Evolutionary conservation across 2,888 invertebrate genomes (phyloP), one percentile per base, ranked within the genome.

Genomic region (Athetis lepigone): DNA sequence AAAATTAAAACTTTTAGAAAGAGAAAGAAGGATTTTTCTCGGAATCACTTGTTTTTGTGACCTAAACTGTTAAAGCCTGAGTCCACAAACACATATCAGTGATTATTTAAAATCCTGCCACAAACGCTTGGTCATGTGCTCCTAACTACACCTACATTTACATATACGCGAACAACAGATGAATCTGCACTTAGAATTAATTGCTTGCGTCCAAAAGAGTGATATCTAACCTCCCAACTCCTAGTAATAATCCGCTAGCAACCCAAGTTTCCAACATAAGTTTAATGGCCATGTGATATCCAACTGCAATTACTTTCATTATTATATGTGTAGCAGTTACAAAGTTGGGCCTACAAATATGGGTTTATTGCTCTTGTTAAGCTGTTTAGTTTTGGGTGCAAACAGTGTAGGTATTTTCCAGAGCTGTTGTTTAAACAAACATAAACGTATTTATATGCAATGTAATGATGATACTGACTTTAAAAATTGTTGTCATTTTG

Each of bases 221-320:
- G 13, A 11, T 2, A 51, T 46, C 45, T 45, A 68, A 69, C 46
- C 33, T 9, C 8, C 29, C 9, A 66, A 39, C 49, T 13, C 29
- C 21, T 9, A 40, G 19, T 37, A 55, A 70, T 70, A 72, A 65
- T 65, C 58, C 45, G 39, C 37, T 40, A 42, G 43, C 56, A 54
- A 27, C 25, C 49, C 40, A 63, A 57, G 61, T 68, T n/a, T 68
- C 49, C 11, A 33, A 45, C 54, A 40, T 50, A 46, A 50, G 40
- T 29, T 46, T 71, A 70, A 71, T 64, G 36, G 64, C 37, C 54
- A 37, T 19, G 71, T 56, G 55, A 69, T 63, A 69, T 56, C 55
- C 63, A 63, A 64, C 71, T 63, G 68, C 68, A 71, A 71, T 69
- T 69, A 69, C 68, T 69, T 71, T 69, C 65, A 64, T 69, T 71